These are phyloP conservation scores for Heterohyrax brucei DNA, from an alignment of 2,797 vertebrate species.

Conservation along the genomic window DNA sequence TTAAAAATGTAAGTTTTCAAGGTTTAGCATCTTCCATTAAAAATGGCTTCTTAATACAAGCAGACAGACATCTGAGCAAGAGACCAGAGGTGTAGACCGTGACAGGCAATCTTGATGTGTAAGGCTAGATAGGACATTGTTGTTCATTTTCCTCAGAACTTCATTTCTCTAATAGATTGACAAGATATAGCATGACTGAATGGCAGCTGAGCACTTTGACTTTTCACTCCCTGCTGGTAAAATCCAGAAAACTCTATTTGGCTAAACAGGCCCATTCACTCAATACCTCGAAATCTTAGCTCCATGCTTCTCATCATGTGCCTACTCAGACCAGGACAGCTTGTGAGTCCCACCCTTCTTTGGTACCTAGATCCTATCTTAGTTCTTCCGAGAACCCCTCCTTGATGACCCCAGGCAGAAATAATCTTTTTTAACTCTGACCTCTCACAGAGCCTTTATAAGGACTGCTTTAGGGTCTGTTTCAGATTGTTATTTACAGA, in stretches of 20 bases:
- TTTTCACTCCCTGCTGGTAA: background rate
- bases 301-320: background rate
- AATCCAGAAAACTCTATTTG: background rate
- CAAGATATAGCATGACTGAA: background rate
- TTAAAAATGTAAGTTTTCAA: background rate
- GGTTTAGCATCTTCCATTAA: background rate
- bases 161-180: background rate
- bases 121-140: background rate
- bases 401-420: background rate
- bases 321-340: too few species aligned
- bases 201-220: background rate
- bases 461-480: background rate
- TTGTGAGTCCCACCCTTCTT: background rate
- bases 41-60: background rate
- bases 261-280: background rate
- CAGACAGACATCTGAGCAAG: background rate
- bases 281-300: accelerated
- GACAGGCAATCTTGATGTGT: background rate
- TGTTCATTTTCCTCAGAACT: conserved; percentile 41
- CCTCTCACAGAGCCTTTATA: background rate
- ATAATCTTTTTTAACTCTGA: background rate
- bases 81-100: background rate
- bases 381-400: background rate
- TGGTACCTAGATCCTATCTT: background rate
- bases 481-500: background rate